Evolutionary conservation across 2,113 vertebrate species (phyloP).

Genomic region (Naja naja): DNA sequence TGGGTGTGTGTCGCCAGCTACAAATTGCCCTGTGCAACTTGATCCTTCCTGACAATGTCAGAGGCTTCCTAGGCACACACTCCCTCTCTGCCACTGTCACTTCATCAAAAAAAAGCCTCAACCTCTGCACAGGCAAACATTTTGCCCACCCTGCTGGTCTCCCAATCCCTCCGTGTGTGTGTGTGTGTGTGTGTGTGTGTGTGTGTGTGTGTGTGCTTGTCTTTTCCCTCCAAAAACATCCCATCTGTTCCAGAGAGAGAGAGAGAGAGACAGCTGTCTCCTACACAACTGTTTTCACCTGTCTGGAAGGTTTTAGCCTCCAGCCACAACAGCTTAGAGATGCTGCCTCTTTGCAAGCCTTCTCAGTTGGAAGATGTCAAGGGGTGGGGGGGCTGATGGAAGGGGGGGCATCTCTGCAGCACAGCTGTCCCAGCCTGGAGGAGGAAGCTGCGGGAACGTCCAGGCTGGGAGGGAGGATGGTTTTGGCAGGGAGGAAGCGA

Average conservation of each 20-base stretch:
- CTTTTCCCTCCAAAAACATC: slow-evolving; percentile 2
- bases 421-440: not conserved
- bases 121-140: not conserved
- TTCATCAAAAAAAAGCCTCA: too few species aligned
- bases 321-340: not conserved
- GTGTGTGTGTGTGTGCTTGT: too few species aligned
- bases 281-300: slow-evolving; percentile 19
- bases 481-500: not conserved
- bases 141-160: not conserved
- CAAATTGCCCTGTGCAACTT: not conserved
- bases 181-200: not conserved
- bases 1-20: not conserved
- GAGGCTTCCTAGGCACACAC: not conserved
- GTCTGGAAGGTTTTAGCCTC: slow-evolving; percentile 17
- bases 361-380: slow-evolving; percentile 10
- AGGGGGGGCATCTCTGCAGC: not conserved
- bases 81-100: not conserved
- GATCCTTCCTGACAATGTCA: not conserved
- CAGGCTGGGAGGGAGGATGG: not conserved
- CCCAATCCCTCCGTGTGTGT: not conserved
- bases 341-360: not conserved
- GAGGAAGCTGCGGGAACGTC: not conserved
- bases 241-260: slow-evolving; percentile 10
- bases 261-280: slow-evolving; percentile 9
- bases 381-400: not conserved